Percentiles rank a stretch among this genome's conserved stretches.
Evolutionary conservation across 2,113 vertebrate genomes (phyloP).

Genomic region (Gasterosteus nipponicus): DNA sequence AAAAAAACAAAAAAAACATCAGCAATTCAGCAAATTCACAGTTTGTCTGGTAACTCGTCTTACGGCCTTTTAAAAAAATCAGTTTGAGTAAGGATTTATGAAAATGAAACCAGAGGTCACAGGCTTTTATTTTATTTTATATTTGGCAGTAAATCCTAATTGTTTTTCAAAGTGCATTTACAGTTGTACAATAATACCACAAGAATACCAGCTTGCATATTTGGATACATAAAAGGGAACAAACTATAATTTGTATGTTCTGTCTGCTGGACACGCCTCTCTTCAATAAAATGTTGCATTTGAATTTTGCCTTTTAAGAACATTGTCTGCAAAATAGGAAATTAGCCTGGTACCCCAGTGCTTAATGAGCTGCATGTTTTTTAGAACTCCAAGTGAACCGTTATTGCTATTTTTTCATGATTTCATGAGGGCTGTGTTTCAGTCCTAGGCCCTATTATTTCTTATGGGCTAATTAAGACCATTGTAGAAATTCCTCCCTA

Average conservation of each 20-base stretch:
- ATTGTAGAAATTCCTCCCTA: constrained; percentile 79
- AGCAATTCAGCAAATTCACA: constrained; percentile 77
- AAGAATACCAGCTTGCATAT: constrained; percentile 78
- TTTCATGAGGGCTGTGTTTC: constrained; percentile 72
- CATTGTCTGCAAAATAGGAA: constrained; percentile 78
- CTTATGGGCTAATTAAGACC: constrained; percentile 84
- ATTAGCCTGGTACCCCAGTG: constrained; percentile 73
- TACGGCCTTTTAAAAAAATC: constrained; percentile 78
- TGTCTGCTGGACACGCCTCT: constrained; percentile 81
- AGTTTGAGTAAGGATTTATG: constrained; percentile 76
- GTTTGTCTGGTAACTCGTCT: constrained; percentile 71
- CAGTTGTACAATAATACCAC: constrained; percentile 79
- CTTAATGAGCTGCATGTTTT: constrained; percentile 80
- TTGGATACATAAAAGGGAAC: constrained; percentile 78
- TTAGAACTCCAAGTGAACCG: constrained; percentile 67
- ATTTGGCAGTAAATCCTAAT: constrained; percentile 80
- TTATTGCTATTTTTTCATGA: constrained; percentile 80
- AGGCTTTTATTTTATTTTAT: constrained; percentile 75
- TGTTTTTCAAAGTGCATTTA: constrained; percentile 77
- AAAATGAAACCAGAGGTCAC: constrained; percentile 80
- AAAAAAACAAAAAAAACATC: constrained; percentile 65
- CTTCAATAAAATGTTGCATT: constrained; percentile 78
- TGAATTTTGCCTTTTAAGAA: constrained; percentile 72
- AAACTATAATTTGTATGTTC: constrained; percentile 80
- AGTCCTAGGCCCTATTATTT: constrained; percentile 80